These are phyloP conservation scores for Cheilinus undulatus DNA, from an alignment of 2,113 vertebrate genomes.

Conservation along the genomic window DNA sequence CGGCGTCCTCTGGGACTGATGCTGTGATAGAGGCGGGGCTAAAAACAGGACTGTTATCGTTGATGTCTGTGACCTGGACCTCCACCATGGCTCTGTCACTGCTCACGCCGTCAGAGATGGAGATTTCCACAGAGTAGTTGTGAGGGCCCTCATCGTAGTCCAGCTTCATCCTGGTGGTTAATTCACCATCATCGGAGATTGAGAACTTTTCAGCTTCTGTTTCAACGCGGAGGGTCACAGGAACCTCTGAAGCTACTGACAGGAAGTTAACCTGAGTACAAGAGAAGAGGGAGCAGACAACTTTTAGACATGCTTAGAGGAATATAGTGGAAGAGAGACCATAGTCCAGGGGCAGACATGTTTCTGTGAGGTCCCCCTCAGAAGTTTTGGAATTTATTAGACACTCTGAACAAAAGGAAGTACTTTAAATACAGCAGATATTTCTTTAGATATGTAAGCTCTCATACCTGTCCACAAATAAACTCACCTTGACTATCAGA, in stretches of 20 bases:
- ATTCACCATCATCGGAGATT: constrained; percentile 66
- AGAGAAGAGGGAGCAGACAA: background rate
- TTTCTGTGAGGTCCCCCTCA: too few species aligned
- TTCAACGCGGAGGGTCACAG: constrained; percentile 62
- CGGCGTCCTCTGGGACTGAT: constrained; percentile 54
- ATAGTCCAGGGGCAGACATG: too few species aligned
- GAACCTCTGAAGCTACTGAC: constrained; percentile 36
- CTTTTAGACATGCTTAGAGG: too few species aligned
- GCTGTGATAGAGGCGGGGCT: background rate
- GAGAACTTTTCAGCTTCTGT: constrained; percentile 71
- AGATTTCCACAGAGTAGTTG: constrained; percentile 75
- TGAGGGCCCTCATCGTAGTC: constrained; percentile 78
- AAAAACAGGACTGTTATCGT: constrained; percentile 84
- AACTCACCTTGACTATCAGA: constrained; percentile 72
- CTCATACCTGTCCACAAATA: background rate
- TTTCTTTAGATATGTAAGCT: too few species aligned
- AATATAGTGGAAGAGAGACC: too few species aligned
- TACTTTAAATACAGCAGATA: too few species aligned
- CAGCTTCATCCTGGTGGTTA: constrained; percentile 74
- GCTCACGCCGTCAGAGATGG: constrained; percentile 76
- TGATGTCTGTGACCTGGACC: constrained; percentile 81
- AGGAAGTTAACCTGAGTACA: constrained; percentile 73
- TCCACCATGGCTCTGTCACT: constrained; percentile 70
- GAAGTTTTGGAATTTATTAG: too few species aligned
- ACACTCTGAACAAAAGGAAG: too few species aligned